Base-by-base conservation (phyloP, 1,140 invertebrate species). In the Drosophila neocordata region DNA sequence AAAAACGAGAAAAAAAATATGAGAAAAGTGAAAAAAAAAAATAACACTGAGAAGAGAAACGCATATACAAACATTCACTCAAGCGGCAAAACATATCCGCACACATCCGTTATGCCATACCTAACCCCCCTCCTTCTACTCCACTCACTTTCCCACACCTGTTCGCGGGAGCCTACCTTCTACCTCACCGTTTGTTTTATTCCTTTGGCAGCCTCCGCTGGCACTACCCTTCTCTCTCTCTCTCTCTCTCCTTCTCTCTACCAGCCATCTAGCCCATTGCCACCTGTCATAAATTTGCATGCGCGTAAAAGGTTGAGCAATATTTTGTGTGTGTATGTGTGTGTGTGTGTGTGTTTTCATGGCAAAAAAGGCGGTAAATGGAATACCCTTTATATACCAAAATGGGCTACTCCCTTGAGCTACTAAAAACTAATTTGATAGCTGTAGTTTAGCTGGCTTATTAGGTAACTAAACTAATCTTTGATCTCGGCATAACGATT, bases 251-350 rank as follows among this genome's bases (percentile, higher is more conserved):
- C 44, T 52, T 38, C 51, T 31, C 59, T 24, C 60, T 52, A 1
- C 4, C 59, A 35, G 24, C 56, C 38, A 65, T 53, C 62, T 59
- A 71, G 78, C 70, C 73, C 74, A 85, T 77, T 87, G 82, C 82
- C 82, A 85, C 82, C 82, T 85, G 82, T 85, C 82, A 85, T 85
- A 85, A 87, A 85, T 87, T 87, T 85, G 74, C 82, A 85, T 85
- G 70, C 73, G 62, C 78, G 78, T 75, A 61, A 69, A 64, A 87
- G 73, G 77, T 80, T 75, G 77, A 72, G 70, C 67, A 62, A 44
- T 52, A 65, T 70, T 66, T 69, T 75, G 70, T 72, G 31, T 41
- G 48, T 15, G 24, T 13, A 1, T 55, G 20, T 38, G 2, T 38
- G n/a, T 38, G 37, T 44, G 7, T 20, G 41, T 44, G 41, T 44